A percentile compares a stretch with the other conserved stretches of the same genome.
phyloP scores from a whole-genome alignment of 1,140 invertebrate species.

The Oncopodura yosiiana region DNA sequence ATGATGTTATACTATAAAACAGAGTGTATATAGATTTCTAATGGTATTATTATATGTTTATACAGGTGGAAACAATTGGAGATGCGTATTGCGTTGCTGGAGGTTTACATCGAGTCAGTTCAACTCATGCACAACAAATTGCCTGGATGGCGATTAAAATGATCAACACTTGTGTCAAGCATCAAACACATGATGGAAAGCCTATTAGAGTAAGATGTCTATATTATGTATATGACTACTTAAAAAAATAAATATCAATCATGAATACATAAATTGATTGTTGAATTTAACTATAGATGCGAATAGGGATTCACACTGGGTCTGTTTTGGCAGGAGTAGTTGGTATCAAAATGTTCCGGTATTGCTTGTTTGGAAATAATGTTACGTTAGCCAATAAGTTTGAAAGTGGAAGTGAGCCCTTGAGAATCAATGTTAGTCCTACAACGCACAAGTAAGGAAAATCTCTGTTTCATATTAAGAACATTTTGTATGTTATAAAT shows the following conservation, averaged over 20 bases:
- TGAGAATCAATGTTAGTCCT: slow-evolving; percentile 83
- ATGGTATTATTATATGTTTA: no score
- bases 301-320: slow-evolving; percentile 84
- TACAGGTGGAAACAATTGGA: slow-evolving; percentile 81
- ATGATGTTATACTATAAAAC: no score
- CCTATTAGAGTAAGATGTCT: slow-evolving; percentile 62
- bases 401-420: slow-evolving; percentile 80
- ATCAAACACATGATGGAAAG: slow-evolving; percentile 79
- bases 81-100: slow-evolving; percentile 92
- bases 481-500: not conserved
- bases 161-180: slow-evolving; percentile 75
- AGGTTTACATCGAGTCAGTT: slow-evolving; percentile 69
- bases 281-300: slow-evolving; percentile 59
- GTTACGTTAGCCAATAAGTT: slow-evolving; percentile 91
- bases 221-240: not conserved
- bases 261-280: no score
- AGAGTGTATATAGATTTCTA: no score
- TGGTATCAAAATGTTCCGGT: slow-evolving; percentile 81
- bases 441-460: slow-evolving; percentile 71
- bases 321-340: slow-evolving; percentile 80
- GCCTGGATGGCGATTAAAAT: slow-evolving; percentile 90
- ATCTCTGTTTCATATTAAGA: not conserved
- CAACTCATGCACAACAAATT: slow-evolving; percentile 82
- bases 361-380: slow-evolving; percentile 84
- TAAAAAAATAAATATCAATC: no score